Evolutionary conservation across 2,113 vertebrate species (phyloP).

Genomic region (Varanus komodoensis): DNA sequence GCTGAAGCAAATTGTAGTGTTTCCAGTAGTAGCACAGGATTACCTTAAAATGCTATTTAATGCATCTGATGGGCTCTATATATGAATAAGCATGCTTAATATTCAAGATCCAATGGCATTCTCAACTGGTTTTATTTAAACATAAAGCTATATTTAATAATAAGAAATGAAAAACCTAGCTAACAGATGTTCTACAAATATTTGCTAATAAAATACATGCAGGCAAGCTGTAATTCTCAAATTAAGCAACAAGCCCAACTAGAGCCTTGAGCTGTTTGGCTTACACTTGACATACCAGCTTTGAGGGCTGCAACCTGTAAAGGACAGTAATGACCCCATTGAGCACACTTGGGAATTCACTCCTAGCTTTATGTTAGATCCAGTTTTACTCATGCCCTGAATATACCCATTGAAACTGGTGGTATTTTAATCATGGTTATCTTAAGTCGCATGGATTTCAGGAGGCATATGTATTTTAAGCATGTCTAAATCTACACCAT

Average conservation of each 20-base stretch:
- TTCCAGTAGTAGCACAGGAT: neutral
- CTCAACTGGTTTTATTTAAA: neutral
- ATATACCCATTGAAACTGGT: no score
- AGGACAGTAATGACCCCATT: neutral
- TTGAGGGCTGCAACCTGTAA: neutral
- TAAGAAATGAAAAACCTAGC: neutral
- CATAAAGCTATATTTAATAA: neutral
- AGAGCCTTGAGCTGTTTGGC: neutral
- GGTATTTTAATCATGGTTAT: no score
- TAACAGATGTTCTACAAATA: neutral
- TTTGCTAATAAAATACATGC: neutral
- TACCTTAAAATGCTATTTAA: neutral
- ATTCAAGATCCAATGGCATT: neutral
- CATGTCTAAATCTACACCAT: no score
- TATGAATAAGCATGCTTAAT: neutral
- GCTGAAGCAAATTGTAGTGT: neutral
- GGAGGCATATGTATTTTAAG: no score
- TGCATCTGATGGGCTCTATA: neutral
- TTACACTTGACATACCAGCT: neutral
- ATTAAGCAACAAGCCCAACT: neutral
- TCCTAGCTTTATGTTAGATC: neutral
- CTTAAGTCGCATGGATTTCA: no score
- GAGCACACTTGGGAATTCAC: neutral
- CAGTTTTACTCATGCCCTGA: no score
- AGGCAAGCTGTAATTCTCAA: neutral